Base-by-base conservation (phyloP, 2,113 vertebrate species). In the Cyanoramphus novaezelandiae region DNA sequence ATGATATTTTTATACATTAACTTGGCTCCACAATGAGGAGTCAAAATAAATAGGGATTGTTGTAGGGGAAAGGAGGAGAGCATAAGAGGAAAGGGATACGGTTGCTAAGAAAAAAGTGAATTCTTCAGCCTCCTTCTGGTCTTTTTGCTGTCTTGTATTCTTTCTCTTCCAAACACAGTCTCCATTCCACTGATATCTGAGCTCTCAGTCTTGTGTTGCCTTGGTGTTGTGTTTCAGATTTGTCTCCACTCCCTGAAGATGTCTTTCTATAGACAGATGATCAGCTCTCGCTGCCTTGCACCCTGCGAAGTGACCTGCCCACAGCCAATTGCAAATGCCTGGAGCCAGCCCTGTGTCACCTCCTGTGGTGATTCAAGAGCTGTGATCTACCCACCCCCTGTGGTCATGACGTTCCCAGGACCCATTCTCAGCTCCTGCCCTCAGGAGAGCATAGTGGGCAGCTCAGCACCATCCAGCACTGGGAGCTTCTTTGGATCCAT, bases 381-480 rank as follows among this genome's bases (percentile, higher is more conserved):
- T 0, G 33, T 93, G 5, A 65, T 96, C 44, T 49, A 88, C 25
- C 95, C 95, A 0, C 93, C 95, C 0, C 93, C 95, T 0, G 82
- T 95, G 41, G 27, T 86, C 37, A 17, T 95, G 10, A 95, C 82
- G 23, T 95, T 96, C 79, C 94, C 95, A 2, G 95, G 94, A 3
- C 95, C 95, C 57, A 76, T 94, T 35, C 92, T 96, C 71, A 79
- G 71, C 86, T 93, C 93, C 64, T 95, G 93, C 16, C 91, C 95
- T 2, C 95, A 95, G 91, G 93, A 96, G 49, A 96, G 95, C 60
- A 0, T 82, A 1, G 93, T 96, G 86, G 86, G 88, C 4, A 90
- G 69, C 70, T 88, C 95, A 24, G 86, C 35, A 11, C 92, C 95
- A 11, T 59, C 53, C 5, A 17, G 52, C 9, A 20, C 8, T 3